A percentile compares a stretch with the other conserved stretches of the same genome.
phyloP scores from a whole-genome alignment of 2,113 vertebrate genomes.

The Salvelinus alpinus region DNA sequence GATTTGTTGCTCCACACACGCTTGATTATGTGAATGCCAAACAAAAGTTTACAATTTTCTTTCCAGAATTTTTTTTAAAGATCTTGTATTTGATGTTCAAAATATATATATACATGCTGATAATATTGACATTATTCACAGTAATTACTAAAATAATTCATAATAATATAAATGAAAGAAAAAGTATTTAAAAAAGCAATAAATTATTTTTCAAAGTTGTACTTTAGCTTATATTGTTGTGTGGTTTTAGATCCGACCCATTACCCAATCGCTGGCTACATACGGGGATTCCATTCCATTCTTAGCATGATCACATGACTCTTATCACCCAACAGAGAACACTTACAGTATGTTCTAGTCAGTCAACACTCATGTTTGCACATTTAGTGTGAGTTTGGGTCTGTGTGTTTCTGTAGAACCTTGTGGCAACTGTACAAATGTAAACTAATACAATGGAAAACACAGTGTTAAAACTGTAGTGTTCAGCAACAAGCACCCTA shows the following conservation, averaged over 20 bases:
- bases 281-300: constrained; percentile 54
- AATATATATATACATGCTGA: constrained; percentile 49
- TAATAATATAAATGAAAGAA: constrained; percentile 61
- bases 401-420: constrained; percentile 3
- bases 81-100: constrained; percentile 93
- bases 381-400: not conserved
- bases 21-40: constrained; percentile 97
- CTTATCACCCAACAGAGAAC: constrained; percentile 1
- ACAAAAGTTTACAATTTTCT: constrained; percentile 98
- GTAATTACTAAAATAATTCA: constrained; percentile 69
- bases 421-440: not conserved
- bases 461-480: not conserved
- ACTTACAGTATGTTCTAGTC: constrained; percentile 4
- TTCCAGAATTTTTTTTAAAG: constrained; percentile 86
- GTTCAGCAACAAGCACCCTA: no score
- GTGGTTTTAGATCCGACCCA: constrained; percentile 89
- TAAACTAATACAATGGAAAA: not conserved
- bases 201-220: constrained; percentile 99
- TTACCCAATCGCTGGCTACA: constrained; percentile 87
- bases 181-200: constrained; percentile 90
- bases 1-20: constrained; percentile 81
- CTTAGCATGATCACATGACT: constrained; percentile 32
- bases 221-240: constrained; percentile 96
- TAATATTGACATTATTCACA: constrained; percentile 74
- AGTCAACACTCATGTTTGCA: not conserved